These are phyloP conservation scores for Lagopus leucura DNA, from an alignment of 2,113 vertebrate species.

Conservation along the genomic window DNA sequence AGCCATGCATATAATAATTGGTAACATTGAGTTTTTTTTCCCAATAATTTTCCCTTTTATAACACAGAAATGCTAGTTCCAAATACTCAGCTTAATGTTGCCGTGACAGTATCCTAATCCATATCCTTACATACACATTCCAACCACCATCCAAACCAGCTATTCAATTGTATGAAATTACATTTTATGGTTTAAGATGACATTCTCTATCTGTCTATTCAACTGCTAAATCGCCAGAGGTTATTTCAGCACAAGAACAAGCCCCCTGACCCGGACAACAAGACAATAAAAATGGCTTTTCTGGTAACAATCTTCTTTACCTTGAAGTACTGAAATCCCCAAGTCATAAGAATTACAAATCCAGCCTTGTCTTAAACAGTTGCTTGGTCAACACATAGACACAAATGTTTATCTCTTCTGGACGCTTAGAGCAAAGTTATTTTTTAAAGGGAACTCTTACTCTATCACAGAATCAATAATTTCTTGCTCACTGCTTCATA, in stretches of 20 bases:
- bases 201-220: not conserved
- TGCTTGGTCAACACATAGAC: not conserved
- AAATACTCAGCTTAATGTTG: not conserved
- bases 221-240: not conserved
- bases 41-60: not conserved
- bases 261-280: accelerated
- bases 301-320: not conserved
- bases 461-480: not conserved
- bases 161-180: not conserved
- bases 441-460: not conserved
- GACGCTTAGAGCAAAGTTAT: not conserved
- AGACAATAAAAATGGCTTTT: not conserved
- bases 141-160: not conserved
- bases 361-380: not conserved
- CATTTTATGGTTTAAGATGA: not conserved
- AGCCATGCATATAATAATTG: not conserved
- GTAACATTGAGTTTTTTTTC: not conserved
- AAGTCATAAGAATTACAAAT: not conserved
- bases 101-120: not conserved
- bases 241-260: not conserved
- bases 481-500: not conserved
- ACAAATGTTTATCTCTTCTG: not conserved
- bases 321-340: not conserved
- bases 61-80: not conserved
- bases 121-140: not conserved